These are phyloP conservation scores for Actinia tenebrosa DNA, from an alignment of 64 coral and sea anemone genomes.

Conservation along the genomic window DNA sequence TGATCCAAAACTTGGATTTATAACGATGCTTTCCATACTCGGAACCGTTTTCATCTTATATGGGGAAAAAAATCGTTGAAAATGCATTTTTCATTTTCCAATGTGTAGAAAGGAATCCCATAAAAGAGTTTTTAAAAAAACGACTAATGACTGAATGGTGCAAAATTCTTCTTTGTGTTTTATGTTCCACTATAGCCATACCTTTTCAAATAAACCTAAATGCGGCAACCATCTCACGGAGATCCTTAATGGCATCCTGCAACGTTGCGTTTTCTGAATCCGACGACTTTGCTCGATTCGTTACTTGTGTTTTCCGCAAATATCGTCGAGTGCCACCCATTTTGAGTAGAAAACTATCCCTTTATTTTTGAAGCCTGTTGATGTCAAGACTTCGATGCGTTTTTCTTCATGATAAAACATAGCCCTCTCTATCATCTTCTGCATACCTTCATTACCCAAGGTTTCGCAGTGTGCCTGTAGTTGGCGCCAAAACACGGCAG, in stretches of 20 bases:
- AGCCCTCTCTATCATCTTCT: conserved; percentile 17
- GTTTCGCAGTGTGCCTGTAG: conserved; percentile 42
- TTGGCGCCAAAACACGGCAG: conserved; percentile 57
- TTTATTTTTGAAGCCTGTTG: conserved; percentile 27
- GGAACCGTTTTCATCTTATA: no score
- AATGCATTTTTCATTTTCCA: no score
- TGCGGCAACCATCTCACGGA: conserved; percentile 25
- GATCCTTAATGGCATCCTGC: conserved; percentile 33
- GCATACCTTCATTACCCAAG: conserved; percentile 3
- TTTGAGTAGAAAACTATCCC: conserved; percentile 46
- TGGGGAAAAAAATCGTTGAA: no score
- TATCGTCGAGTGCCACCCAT: conserved; percentile 65
- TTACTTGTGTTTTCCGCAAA: conserved; percentile 44
- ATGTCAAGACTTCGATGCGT: conserved; percentile 51
- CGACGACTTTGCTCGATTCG: conserved; percentile 49
- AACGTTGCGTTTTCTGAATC: no score
- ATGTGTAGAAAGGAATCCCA: no score
- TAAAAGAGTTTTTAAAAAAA: no score
- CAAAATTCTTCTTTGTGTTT: no score
- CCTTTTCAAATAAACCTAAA: neutral
- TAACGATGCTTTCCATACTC: no score
- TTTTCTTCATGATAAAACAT: conserved; percentile 33
- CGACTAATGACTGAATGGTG: no score
- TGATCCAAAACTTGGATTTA: no score
- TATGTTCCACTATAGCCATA: no score